phyloP scores from a whole-genome alignment of 1,140 invertebrate genomes.

The Sycobia sp. region DNA sequence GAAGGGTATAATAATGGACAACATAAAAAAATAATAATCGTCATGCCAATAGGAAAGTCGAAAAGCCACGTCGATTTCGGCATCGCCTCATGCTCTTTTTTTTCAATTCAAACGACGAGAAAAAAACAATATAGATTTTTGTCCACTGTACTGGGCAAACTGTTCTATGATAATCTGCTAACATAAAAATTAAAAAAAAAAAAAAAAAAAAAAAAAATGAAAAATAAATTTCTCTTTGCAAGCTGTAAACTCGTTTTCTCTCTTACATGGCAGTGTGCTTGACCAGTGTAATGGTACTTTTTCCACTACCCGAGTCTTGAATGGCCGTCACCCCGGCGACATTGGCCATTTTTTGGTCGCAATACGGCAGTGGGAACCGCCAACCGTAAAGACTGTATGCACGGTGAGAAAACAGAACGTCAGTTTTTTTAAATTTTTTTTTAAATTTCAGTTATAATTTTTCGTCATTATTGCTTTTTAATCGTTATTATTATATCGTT shows the following conservation, averaged over 20 bases:
- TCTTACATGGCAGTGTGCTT: conserved; percentile 63
- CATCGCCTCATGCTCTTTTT: conserved; percentile 24
- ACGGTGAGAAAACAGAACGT: conserved; percentile 29
- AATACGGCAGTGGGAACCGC: conserved; percentile 91
- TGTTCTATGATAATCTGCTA: too few species aligned
- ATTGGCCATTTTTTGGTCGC: conserved; percentile 76
- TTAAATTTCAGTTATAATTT: too few species aligned
- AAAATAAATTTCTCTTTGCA: conserved; percentile 1
- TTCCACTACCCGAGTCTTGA: conserved; percentile 63
- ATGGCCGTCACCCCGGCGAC: conserved; percentile 75
- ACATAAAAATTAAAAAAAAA: background rate
- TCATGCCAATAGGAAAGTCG: conserved; percentile 17
- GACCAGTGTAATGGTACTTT: conserved; percentile 63
- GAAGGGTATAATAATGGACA: too few species aligned
- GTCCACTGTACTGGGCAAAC: too few species aligned
- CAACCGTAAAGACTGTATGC: conserved; percentile 86
- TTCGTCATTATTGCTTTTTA: too few species aligned
- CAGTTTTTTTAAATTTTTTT: conserved; percentile 19
- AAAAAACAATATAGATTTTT: background rate
- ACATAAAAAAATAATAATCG: conserved; percentile 10
- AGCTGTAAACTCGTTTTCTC: conserved; percentile 32
- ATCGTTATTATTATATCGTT: background rate
- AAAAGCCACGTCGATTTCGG: conserved; percentile 24
- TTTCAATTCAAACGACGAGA: background rate
- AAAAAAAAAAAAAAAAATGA: conserved; percentile 1